Conservation (phyloP, 1,140 invertebrate species). For the Pseudobourletiella spinata region DNA sequence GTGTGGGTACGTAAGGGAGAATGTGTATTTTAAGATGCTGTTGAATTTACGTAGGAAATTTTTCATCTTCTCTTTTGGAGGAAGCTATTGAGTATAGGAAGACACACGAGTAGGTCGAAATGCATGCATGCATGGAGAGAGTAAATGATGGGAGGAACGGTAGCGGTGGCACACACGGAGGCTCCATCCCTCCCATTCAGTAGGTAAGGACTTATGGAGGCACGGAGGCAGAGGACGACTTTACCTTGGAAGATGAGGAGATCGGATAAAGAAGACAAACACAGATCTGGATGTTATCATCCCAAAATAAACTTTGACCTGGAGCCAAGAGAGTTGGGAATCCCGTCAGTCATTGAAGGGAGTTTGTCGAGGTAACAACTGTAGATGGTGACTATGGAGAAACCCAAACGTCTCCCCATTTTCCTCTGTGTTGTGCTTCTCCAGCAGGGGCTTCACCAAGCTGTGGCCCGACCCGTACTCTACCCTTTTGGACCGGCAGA, state of each 20-base stretch:
- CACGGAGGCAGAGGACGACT: not conserved
- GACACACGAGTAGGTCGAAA: not conserved
- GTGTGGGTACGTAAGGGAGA: too few species aligned
- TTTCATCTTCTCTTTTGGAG: too few species aligned
- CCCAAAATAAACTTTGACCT: conserved; percentile 37
- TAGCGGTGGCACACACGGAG: too few species aligned
- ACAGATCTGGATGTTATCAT: conserved; percentile 26
- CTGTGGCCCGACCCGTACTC: conserved; percentile 1
- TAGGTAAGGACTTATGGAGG: not conserved
- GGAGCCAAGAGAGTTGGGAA: conserved; percentile 33
- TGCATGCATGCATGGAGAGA: not conserved
- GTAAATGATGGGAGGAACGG: not conserved
- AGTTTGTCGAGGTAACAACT: conserved; percentile 30
- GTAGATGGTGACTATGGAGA: not conserved
- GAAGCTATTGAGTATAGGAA: too few species aligned
- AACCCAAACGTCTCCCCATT: not conserved
- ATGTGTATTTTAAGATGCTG: too few species aligned
- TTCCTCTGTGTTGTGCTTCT: conserved; percentile 1
- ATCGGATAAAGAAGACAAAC: conserved; percentile 31
- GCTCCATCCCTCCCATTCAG: not conserved
- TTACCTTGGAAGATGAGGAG: conserved; percentile 27
- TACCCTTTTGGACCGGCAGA: conserved; percentile 23
- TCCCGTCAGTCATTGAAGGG: conserved; percentile 29
- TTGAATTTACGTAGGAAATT: too few species aligned
- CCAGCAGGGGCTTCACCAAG: not conserved